These are phyloP conservation scores for Acanthosepion pharaonis DNA, from an alignment of 2,888 invertebrate genomes.

Conservation along the genomic window DNA sequence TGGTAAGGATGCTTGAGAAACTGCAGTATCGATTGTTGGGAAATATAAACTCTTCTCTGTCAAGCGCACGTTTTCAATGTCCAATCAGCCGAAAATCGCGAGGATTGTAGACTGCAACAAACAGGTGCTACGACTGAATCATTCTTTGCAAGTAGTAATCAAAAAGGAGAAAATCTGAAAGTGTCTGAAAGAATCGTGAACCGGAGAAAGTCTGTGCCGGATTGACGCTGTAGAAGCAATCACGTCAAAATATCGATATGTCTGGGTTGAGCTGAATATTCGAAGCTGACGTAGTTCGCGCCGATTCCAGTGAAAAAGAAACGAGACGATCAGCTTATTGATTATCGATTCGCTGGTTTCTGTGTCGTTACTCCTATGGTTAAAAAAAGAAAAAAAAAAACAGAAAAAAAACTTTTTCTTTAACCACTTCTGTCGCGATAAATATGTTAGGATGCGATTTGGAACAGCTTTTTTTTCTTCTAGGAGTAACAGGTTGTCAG, in stretches of 20 bases:
- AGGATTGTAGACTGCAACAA: background rate
- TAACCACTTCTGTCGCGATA: too few species aligned
- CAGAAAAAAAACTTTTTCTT: too few species aligned
- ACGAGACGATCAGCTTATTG: too few species aligned
- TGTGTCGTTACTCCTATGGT: too few species aligned
- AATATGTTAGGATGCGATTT: too few species aligned
- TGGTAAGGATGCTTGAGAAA: background rate
- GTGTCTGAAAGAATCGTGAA: background rate
- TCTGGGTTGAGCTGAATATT: background rate
- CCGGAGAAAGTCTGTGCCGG: background rate
- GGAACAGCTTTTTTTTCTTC: too few species aligned
- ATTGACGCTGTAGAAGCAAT: conserved; percentile 16
- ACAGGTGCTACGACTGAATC: conserved; percentile 33
- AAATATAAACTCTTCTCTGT: background rate
- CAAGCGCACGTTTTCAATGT: background rate
- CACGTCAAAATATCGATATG: conserved; percentile 33
- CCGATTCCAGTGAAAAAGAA: background rate
- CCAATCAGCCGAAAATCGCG: background rate
- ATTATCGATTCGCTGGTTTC: too few species aligned
- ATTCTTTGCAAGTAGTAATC: background rate
- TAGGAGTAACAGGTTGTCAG: too few species aligned
- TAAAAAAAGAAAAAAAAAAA: too few species aligned
- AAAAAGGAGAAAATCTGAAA: background rate
- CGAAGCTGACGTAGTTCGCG: background rate
- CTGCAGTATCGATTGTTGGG: background rate